These are phyloP conservation scores for Syngnathoides biaculeatus DNA, from an alignment of 2,113 vertebrate genomes.

Conservation along the genomic window DNA sequence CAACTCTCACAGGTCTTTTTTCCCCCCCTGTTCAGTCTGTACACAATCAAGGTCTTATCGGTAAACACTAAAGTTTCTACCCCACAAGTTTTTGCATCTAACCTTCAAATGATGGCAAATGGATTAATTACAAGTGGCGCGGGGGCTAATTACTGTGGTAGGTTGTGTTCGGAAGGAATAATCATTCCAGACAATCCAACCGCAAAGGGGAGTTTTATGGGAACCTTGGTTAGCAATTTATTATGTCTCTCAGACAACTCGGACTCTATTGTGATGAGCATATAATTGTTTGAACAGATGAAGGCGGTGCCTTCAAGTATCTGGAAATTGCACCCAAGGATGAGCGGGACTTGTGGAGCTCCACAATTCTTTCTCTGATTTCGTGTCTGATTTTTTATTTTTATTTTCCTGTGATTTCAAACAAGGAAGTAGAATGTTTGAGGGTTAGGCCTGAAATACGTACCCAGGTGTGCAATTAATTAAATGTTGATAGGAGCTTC, in stretches of 20 bases:
- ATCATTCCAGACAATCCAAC: slow-evolving; percentile 2
- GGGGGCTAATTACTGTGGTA: background rate
- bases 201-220: slow-evolving; percentile 11
- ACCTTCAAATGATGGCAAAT: slow-evolving; percentile 1
- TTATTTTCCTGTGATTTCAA: too few relatives aligned
- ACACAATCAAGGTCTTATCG: background rate
- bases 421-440: too few relatives aligned
- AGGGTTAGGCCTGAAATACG: too few relatives aligned
- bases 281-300: too few relatives aligned
- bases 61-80: background rate
- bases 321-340: too few relatives aligned
- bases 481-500: too few relatives aligned
- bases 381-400: too few relatives aligned
- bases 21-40: background rate
- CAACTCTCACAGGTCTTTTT: background rate
- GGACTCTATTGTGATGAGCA: background rate
- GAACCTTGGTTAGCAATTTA: slow-evolving; percentile 12
- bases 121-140: background rate
- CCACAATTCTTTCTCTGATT: too few relatives aligned
- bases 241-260: background rate
- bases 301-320: too few relatives aligned
- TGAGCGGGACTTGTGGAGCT: too few relatives aligned
- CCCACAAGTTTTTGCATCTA: background rate
- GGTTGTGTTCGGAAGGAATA: slow-evolving; percentile 7
- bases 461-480: too few relatives aligned